These are phyloP conservation scores for Trichonephila clavipes DNA, from an alignment of 1,140 invertebrate species.

Conservation along the genomic window DNA sequence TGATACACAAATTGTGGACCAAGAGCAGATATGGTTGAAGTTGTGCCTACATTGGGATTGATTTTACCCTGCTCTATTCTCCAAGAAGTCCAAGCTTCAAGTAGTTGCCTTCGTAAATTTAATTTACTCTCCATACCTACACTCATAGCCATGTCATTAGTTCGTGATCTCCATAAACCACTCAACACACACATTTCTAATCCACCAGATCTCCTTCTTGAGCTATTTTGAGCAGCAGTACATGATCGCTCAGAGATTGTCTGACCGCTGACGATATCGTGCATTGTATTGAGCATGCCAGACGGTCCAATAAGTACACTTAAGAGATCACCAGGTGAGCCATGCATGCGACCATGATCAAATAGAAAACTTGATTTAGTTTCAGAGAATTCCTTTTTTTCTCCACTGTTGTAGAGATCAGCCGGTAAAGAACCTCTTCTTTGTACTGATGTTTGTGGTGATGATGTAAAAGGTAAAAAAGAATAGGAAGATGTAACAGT, in stretches of 20 bases:
- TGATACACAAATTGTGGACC: conserved; percentile 47
- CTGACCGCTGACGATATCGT: conserved; percentile 55
- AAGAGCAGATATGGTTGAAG: conserved; percentile 63
- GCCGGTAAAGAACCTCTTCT: conserved; percentile 76
- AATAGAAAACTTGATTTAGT: conserved; percentile 55
- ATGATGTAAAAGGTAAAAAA: conserved; percentile 51
- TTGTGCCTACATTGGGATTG: neutral
- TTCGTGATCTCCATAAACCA: conserved; percentile 75
- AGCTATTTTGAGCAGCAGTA: conserved; percentile 36
- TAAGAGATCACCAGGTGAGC: conserved; percentile 66
- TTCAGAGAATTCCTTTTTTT: conserved; percentile 24
- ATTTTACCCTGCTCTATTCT: conserved; percentile 45
- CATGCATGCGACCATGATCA: conserved; percentile 51
- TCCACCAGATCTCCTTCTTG: conserved; percentile 76
- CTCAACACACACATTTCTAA: conserved; percentile 73
- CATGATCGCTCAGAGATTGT: conserved; percentile 34
- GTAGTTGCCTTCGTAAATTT: conserved; percentile 46
- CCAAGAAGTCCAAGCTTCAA: conserved; percentile 52
- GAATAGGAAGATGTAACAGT: conserved; percentile 51
- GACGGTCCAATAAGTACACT: conserved; percentile 74
- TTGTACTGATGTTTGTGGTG: conserved; percentile 41
- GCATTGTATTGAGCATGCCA: conserved; percentile 68
- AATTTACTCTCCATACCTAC: conserved; percentile 46
- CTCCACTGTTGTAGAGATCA: conserved; percentile 59
- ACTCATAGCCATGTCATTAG: conserved; percentile 43